A percentile compares a stretch with the other conserved stretches of the same genome.
These are phyloP conservation scores for Clunio marinus DNA, from an alignment of 2,888 invertebrate species.

Conservation along the genomic window DNA sequence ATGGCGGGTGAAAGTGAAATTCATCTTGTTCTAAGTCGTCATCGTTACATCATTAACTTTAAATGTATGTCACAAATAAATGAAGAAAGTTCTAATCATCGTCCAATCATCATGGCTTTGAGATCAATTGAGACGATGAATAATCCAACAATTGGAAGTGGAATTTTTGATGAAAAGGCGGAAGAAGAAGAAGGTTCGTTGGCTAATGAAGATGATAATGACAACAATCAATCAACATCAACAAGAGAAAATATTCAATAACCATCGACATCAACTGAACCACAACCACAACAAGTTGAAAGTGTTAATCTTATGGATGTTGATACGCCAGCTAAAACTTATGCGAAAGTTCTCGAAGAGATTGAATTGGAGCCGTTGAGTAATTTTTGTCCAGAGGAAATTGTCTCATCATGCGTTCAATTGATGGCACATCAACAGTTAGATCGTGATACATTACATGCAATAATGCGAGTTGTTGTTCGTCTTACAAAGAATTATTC, in stretches of 20 bases:
- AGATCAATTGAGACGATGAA: conserved; percentile 46
- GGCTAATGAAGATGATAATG: neutral
- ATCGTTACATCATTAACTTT: conserved; percentile 73
- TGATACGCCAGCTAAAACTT: conserved; percentile 36
- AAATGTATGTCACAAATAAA: conserved; percentile 77
- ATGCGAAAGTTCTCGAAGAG: conserved; percentile 44
- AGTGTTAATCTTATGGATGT: conserved; percentile 29
- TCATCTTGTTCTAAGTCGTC: conserved; percentile 66
- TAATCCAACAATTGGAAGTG: conserved; percentile 34
- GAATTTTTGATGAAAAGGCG: conserved; percentile 42
- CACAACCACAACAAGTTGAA: neutral
- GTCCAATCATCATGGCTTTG: conserved; percentile 68
- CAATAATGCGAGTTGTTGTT: conserved; percentile 68
- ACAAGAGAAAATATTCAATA: no score
- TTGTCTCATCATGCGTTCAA: conserved; percentile 56
- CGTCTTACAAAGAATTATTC: conserved; percentile 69
- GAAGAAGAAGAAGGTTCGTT: conserved; percentile 44
- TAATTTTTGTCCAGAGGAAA: conserved; percentile 45
- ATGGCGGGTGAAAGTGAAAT: conserved; percentile 65
- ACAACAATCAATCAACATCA: no score
- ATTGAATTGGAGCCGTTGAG: conserved; percentile 34
- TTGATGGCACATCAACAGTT: conserved; percentile 59
- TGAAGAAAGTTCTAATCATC: conserved; percentile 76
- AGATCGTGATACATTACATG: conserved; percentile 72
- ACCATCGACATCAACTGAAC: neutral